A percentile compares a stretch with the other conserved stretches of the same genome.
These are phyloP conservation scores for Myotis myotis DNA, from an alignment of 2,797 vertebrate species.

Conservation along the genomic window DNA sequence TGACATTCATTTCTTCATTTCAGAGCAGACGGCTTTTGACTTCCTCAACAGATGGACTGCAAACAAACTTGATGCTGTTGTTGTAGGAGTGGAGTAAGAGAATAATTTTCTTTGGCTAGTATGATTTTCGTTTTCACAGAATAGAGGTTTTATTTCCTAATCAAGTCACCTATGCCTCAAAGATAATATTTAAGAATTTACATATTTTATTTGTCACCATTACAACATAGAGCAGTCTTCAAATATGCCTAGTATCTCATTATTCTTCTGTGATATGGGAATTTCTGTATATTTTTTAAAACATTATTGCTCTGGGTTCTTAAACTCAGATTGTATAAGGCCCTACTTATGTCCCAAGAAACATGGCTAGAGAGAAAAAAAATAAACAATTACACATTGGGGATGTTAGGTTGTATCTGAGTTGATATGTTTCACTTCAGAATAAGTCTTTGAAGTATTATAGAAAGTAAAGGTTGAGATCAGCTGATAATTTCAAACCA, in stretches of 20 bases:
- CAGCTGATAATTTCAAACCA: neutral
- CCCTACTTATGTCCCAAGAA: neutral
- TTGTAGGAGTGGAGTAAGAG: conserved; percentile 62
- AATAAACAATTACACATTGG: neutral
- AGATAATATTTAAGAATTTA: neutral
- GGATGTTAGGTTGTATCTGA: neutral
- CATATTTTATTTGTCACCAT: neutral
- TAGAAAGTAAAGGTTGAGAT: neutral
- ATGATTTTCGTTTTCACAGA: neutral
- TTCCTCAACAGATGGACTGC: conserved; percentile 52
- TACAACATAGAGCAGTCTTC: neutral
- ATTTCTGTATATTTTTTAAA: neutral
- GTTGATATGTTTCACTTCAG: neutral
- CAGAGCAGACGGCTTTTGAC: neutral
- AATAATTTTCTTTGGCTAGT: neutral
- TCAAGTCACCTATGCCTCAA: neutral
- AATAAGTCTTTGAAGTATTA: neutral
- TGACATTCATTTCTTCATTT: conserved; percentile 58
- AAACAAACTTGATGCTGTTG: conserved; percentile 55
- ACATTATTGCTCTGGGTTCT: neutral
- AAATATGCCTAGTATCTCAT: neutral
- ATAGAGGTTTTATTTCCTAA: neutral
- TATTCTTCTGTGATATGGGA: neutral
- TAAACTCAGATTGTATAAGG: neutral
- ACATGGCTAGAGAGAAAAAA: neutral